Percentiles rank a stretch among this genome's conserved stretches.
Evolutionary conservation across 2,113 vertebrate genomes (phyloP).

Genomic region (Neofelis nebulosa): DNA sequence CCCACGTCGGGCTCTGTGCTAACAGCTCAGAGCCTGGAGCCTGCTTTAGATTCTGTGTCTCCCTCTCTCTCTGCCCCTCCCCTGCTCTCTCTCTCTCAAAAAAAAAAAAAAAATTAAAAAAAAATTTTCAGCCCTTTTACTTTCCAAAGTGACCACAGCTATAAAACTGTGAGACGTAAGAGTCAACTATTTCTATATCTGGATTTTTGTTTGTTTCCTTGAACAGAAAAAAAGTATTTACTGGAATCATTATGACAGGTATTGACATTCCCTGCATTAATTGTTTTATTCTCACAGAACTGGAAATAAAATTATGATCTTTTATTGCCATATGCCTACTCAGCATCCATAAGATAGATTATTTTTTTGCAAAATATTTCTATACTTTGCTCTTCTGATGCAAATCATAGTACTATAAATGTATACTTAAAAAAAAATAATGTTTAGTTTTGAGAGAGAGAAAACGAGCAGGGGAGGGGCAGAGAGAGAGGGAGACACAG

Average conservation of each 20-base stretch:
- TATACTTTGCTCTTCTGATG: not conserved
- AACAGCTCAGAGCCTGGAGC: no score
- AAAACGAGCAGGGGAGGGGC: no score
- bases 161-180: not conserved
- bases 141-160: not conserved
- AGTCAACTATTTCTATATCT: not conserved
- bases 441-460: no score
- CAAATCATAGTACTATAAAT: not conserved
- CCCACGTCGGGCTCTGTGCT: no score
- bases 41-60: no score
- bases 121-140: not conserved
- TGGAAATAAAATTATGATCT: not conserved
- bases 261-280: not conserved
- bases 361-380: not conserved
- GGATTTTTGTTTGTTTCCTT: slow-evolving; percentile 12
- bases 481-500: no score
- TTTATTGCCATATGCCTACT: not conserved
- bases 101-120: no score
- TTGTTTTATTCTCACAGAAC: not conserved
- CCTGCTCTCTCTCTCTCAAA: no score
- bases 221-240: not conserved
- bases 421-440: not conserved
- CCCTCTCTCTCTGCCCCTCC: no score
- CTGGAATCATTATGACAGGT: not conserved
- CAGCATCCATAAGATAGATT: not conserved